Evolutionary conservation across 2,797 vertebrate genomes (phyloP).

Genomic region (Hafferia zeledoni): DNA sequence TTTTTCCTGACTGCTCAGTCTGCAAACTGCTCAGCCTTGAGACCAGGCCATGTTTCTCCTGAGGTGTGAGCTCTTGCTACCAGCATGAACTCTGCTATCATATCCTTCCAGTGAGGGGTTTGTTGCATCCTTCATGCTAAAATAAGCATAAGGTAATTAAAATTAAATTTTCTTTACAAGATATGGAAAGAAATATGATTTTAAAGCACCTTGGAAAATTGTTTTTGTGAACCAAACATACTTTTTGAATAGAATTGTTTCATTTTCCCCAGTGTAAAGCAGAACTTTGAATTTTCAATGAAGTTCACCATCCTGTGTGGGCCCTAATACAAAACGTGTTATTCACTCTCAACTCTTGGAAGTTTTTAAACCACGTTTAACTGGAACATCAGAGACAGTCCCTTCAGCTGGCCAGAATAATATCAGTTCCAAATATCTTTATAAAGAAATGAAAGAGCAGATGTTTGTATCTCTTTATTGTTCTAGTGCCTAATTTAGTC

Average conservation of each 20-base stretch:
- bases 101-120: neutral
- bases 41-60: neutral
- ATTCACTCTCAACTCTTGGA: neutral
- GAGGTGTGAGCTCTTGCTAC: neutral
- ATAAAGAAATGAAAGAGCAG: neutral
- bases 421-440: neutral
- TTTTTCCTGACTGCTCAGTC: neutral
- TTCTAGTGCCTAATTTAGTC: neutral
- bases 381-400: neutral
- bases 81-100: neutral
- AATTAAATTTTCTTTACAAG: neutral
- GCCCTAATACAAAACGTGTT: neutral
- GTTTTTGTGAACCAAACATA: neutral
- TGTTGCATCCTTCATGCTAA: neutral
- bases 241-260: neutral
- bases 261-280: neutral
- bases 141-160: neutral
- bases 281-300: neutral
- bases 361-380: neutral
- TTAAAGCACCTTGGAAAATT: neutral
- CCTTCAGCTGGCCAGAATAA: neutral
- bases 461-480: neutral
- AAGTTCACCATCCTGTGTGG: neutral
- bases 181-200: neutral
- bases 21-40: neutral